Evolutionary conservation across 1,140 invertebrate species (phyloP).

Genomic region (Ruditapes philippinarum): DNA sequence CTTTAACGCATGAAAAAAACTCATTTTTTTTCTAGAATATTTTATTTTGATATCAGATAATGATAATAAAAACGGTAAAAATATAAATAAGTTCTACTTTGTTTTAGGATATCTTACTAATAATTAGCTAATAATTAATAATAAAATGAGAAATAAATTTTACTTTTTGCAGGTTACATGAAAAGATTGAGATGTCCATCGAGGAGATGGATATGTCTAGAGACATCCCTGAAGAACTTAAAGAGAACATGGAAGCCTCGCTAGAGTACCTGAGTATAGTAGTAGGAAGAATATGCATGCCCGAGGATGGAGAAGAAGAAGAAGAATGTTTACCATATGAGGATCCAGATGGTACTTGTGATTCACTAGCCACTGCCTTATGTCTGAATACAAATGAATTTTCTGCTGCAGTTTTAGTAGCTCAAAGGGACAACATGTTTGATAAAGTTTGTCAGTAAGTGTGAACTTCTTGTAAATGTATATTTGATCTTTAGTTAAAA

Average conservation of each 20-base stretch:
- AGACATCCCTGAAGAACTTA: neutral
- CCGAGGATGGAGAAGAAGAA: neutral
- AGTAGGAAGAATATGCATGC: neutral
- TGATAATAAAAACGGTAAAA: too few relatives aligned
- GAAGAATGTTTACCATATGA: neutral
- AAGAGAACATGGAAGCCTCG: neutral
- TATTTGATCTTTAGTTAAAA: too few relatives aligned
- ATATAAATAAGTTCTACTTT: too few relatives aligned
- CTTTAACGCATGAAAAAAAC: too few relatives aligned
- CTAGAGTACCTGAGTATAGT: neutral
- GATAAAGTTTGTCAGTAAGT: conserved; percentile 1
- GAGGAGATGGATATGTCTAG: neutral
- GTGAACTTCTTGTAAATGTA: neutral
- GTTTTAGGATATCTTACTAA: too few relatives aligned
- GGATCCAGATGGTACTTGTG: neutral
- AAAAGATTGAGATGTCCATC: neutral
- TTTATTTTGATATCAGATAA: too few relatives aligned
- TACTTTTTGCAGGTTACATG: neutral
- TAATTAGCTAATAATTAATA: too few relatives aligned
- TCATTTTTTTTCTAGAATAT: too few relatives aligned
- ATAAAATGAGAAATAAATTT: too few relatives aligned
- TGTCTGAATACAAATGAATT: neutral
- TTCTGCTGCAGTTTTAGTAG: neutral
- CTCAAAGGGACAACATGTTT: neutral
- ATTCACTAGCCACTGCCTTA: neutral